Base-by-base conservation (phyloP, 2,888 invertebrate species). In the Epirrhoe alternata region DNA sequence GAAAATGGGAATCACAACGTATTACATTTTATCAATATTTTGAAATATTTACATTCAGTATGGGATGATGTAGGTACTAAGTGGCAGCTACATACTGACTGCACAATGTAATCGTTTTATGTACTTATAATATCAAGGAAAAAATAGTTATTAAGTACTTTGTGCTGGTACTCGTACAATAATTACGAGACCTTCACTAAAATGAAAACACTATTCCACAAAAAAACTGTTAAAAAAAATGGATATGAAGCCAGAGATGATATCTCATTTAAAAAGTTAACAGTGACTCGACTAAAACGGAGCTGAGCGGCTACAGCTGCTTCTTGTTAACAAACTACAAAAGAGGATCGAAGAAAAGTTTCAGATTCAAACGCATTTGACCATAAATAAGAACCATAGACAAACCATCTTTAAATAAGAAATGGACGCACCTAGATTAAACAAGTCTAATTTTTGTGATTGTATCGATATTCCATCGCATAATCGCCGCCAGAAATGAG, bases 301-400 rank as follows among this genome's bases (percentile, higher is more conserved):
- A 85, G 85, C 38, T 38, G 38, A 42, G 38, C 12, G 12, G 10
- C 38, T 42, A 79, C 83, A 82, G 71, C 78, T 79, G 74, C 78
- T 85, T 86, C 85, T 86, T 86, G 85, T 88, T 86, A 80, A 86
- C 86, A 85, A 24, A 87, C 80, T 83, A 30, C 84, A 80, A 84
- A 78, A 76, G 80, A 75, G 80, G 83, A 83, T 85, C 81, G 78
- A 81, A 74, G 81, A 49, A 82, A 86, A 88, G 88, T 85, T 89
- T 88, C 80, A 86, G 84, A 87, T 89, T 87, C 86, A 88, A 88
- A 86, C 82, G 82, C 84, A 82, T 85, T 85, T 80, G 79, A 74
- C 73, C 66, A 76, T n/a, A n/a, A n/a, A 77, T 53, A 54, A 54
- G 81, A 80, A 81, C 80, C 33, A 35, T 8, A 35, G 35, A 35